Conservation (phyloP, 2,113 vertebrate species). For the Saccopteryx leptura region DNA sequence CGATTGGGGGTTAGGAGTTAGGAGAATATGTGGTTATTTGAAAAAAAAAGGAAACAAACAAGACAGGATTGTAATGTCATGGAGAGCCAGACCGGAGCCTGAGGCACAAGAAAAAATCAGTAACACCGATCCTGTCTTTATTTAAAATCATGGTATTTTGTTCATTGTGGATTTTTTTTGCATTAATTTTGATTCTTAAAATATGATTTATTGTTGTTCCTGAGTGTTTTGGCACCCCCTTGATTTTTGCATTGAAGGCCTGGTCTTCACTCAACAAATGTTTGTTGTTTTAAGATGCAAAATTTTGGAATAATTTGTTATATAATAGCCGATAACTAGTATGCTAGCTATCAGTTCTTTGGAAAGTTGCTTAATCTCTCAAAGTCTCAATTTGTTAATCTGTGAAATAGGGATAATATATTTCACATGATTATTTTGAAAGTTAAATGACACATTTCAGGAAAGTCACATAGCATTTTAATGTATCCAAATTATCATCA, state of each 20-base stretch:
- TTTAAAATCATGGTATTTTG: background rate
- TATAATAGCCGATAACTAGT: background rate
- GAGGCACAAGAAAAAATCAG: background rate
- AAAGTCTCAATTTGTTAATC: conserved; percentile 38
- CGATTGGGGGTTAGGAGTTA: background rate
- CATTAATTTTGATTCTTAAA: conserved; percentile 35
- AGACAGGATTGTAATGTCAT: background rate
- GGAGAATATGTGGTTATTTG: background rate
- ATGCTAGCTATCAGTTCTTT: background rate
- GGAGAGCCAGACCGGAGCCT: background rate
- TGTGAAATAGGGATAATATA: background rate
- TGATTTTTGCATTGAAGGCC: background rate
- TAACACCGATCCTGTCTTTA: background rate
- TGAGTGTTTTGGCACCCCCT: background rate
- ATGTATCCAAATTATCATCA: background rate
- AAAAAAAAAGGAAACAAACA: background rate
- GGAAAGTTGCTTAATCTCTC: background rate
- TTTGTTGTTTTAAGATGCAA: background rate
- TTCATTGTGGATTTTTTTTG: background rate
- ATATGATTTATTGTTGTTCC: background rate
- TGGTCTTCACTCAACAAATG: background rate
- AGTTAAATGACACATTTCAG: conserved; percentile 31
- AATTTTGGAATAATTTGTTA: conserved; percentile 23
- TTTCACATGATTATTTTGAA: conserved; percentile 38
- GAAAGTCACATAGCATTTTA: background rate